Evolutionary conservation across 2,797 vertebrate species (phyloP).

Genomic region (Tarsius wallacei): DNA sequence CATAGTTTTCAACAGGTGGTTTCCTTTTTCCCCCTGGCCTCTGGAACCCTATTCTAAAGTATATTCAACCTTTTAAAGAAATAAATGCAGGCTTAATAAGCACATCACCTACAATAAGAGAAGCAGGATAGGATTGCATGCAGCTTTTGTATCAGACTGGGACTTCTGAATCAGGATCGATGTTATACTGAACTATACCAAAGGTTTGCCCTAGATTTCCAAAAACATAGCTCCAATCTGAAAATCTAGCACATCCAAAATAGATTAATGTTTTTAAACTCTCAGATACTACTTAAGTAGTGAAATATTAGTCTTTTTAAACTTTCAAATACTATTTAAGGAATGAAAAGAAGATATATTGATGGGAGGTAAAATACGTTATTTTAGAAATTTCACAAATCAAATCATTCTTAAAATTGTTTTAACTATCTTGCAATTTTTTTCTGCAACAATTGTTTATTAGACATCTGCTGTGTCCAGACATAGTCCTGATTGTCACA

Average conservation of each 20-base stretch:
- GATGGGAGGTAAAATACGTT: background rate
- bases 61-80: constrained; percentile 39
- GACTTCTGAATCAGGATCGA: background rate
- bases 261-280: background rate
- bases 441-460: background rate
- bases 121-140: background rate
- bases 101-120: background rate
- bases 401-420: constrained; percentile 11
- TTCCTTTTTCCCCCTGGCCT: constrained; percentile 19
- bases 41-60: background rate
- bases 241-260: constrained; percentile 45
- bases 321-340: constrained; percentile 2
- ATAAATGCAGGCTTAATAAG: background rate
- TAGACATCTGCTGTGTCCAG: background rate
- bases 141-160: background rate
- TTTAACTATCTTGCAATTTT: background rate
- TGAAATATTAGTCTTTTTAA: constrained; percentile 37
- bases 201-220: constrained; percentile 47
- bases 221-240: constrained; percentile 16
- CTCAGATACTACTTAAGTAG: background rate
- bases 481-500: background rate
- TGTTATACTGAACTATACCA: constrained; percentile 1
- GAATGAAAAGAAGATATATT: constrained; percentile 18
- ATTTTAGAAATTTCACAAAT: constrained; percentile 16
- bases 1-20: background rate